Conservation (phyloP, 2,797 vertebrate species). For the Pogoniulus pusillus region DNA sequence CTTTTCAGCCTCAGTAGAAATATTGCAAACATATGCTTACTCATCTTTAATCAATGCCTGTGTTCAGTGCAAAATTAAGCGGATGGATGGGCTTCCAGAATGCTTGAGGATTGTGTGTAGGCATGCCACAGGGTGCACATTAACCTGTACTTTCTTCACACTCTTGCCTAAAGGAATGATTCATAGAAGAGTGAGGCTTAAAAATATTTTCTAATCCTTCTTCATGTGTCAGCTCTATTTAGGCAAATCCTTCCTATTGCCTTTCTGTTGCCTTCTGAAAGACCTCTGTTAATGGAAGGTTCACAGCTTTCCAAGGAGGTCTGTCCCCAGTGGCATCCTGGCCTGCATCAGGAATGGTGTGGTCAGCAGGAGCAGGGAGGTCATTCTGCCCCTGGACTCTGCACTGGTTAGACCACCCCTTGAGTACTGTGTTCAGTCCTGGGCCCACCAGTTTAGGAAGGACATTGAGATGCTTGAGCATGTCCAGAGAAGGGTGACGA, state of each 20-base stretch:
- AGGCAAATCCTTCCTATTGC: neutral
- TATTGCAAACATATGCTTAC: neutral
- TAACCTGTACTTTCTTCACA: neutral
- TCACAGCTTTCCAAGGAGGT: neutral
- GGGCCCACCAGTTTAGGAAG: too few species aligned
- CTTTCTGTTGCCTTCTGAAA: neutral
- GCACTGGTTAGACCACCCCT: too few species aligned
- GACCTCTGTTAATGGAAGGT: neutral
- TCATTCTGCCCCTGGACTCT: too few species aligned
- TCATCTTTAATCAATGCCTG: neutral
- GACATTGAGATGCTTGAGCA: too few species aligned
- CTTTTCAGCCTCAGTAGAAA: neutral
- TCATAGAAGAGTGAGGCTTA: neutral
- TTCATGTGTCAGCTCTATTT: neutral
- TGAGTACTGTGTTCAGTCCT: too few species aligned
- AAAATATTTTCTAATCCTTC: neutral
- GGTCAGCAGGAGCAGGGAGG: too few species aligned
- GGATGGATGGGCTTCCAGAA: neutral
- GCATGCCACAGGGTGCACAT: neutral
- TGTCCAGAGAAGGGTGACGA: too few species aligned
- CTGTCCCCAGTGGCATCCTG: too few species aligned
- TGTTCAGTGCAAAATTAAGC: neutral
- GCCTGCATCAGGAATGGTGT: too few species aligned
- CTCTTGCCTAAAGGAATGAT: neutral
- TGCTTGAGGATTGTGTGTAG: neutral